Percentiles rank a stretch among this genome's conserved stretches.
Conservation (phyloP, 2,113 vertebrate genomes). For the Pungitius pungitius region DNA sequence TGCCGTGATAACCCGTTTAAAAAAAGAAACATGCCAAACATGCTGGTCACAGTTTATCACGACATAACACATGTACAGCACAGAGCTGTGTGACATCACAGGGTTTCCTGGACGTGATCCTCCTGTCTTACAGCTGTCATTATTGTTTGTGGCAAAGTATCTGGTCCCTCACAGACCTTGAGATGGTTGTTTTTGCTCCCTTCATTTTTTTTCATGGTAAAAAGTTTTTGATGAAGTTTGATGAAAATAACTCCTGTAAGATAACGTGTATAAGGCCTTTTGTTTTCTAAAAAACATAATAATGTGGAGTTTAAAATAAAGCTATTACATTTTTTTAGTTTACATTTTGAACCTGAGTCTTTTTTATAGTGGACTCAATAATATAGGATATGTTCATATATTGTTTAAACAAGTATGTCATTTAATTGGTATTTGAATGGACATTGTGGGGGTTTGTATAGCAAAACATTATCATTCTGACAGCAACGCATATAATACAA, state of each 20-base stretch:
- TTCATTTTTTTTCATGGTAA: slow-evolving; percentile 1
- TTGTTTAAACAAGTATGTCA: background rate
- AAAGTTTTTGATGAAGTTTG: background rate
- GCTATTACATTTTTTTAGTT: background rate
- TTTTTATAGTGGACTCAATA: background rate
- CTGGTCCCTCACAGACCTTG: background rate
- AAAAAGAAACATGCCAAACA: slow-evolving; percentile 24
- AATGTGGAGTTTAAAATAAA: background rate
- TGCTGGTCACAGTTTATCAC: background rate
- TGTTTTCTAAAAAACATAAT: background rate
- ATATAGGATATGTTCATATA: background rate
- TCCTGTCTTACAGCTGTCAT: slow-evolving; percentile 3
- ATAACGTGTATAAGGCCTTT: background rate
- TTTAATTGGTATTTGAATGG: background rate
- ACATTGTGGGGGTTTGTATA: background rate
- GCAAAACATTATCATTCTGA: background rate
- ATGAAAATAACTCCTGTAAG: background rate
- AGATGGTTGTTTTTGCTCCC: background rate
- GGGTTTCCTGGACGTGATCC: background rate
- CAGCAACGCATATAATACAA: background rate
- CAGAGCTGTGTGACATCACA: background rate
- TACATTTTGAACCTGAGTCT: background rate
- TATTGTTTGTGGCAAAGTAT: slow-evolving; percentile 14
- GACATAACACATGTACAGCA: background rate
- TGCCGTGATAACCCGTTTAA: background rate